Base-by-base conservation (phyloP, 2,888 invertebrate species). In the Odontothrips loti region DNA sequence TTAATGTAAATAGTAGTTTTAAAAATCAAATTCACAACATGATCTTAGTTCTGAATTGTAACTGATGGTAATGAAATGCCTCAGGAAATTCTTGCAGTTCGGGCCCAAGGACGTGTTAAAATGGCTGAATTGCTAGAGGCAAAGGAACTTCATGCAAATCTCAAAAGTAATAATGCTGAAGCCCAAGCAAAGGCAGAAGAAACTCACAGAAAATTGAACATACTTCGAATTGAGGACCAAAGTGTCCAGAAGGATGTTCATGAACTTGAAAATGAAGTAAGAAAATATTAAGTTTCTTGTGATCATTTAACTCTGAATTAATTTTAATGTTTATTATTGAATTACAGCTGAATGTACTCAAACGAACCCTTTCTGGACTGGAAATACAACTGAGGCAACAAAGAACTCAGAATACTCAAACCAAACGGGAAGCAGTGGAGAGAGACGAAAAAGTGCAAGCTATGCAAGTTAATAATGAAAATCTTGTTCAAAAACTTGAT, bases 51-150 rank as follows among this genome's bases (percentile, higher is more conserved):
- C 34, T 43, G 34, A 43, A 43, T 6, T 43, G 34, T 43, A 43
- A 43, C 3, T 43, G 6, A 43, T 6, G n/a, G 20, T 23, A 23
- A 27, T 9, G 12, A 27, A 75, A 75, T 27, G 12, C 68, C 23
- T 27, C 68, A 75, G 68, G 68, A 75, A 75, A 75, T 75, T 27
- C 23, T 27, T 75, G 27, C 68, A 75, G 68, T 75, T 75, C 68
- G 68, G 23, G 9, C 68, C 23, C 68, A 75, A 75, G 68, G 68
- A 75, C 9, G 68, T 8, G 27, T 75, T 4, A 75, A 75, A 75
- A 75, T 75, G 68, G 68, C 27, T 1, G 68, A 75, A 27, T 27
- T 75, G 1, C 27, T 75, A 1, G 68, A 75, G 27, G 68, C 27
- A 11, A 75, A 75, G 27, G 68, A 75, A 27, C 68, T 75, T 8